phyloP scores from a whole-genome alignment of 2,113 vertebrate species.

The Spizaetus ornatus region DNA sequence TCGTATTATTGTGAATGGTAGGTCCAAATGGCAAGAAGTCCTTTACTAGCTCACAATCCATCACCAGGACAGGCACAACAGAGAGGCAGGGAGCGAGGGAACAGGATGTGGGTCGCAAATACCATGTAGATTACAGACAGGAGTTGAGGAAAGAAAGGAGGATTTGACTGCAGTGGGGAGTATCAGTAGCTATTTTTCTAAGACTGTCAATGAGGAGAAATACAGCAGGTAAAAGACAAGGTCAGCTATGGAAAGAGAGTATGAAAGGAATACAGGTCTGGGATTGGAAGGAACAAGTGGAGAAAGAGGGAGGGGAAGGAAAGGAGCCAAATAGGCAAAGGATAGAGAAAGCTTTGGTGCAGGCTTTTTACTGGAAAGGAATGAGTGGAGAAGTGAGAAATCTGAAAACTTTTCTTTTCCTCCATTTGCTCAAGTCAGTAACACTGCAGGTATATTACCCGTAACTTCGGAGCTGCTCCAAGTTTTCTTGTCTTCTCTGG shows the following conservation, averaged over 20 bases:
- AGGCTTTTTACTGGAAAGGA: neutral
- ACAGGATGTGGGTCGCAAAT: neutral
- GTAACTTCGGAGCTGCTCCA: neutral
- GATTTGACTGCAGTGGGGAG: neutral
- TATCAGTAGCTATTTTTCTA: neutral
- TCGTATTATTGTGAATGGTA: neutral
- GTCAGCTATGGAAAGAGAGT: neutral
- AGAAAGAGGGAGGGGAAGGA: no score
- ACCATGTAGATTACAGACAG: neutral
- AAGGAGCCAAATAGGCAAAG: neutral
- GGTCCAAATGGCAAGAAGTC: no score
- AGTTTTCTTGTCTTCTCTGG: neutral
- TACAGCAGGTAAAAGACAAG: neutral
- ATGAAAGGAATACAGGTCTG: neutral
- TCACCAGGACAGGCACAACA: neutral
- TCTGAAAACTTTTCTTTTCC: neutral
- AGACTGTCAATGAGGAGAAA: neutral
- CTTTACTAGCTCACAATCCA: neutral
- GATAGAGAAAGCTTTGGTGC: neutral
- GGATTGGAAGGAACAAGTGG: neutral
- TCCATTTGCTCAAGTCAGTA: neutral
- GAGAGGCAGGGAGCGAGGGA: neutral
- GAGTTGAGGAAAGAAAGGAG: neutral
- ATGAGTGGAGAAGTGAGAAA: neutral
- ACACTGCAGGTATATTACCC: accelerated